Evolutionary conservation across 1,140 invertebrate genomes (phyloP).

Genomic region (Hetaerina americana): DNA sequence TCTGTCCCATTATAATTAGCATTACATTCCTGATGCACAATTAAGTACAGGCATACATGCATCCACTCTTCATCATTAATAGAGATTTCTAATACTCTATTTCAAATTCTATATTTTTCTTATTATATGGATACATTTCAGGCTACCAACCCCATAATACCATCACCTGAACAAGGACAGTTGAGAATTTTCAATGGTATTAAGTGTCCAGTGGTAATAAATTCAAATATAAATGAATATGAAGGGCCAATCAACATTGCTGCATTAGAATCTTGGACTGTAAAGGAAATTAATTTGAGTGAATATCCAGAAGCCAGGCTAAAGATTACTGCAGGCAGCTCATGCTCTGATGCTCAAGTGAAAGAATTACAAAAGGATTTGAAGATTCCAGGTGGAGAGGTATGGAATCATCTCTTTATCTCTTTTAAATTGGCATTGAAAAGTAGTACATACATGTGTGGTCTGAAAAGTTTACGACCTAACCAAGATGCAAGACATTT

Average conservation of each 20-base stretch:
- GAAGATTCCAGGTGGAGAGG: not conserved
- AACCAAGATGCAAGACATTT: no score
- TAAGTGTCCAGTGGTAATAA: slow-evolving; percentile 22
- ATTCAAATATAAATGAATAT: not conserved
- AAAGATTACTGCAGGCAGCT: not conserved
- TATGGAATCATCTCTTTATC: no score
- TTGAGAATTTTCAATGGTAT: slow-evolving; percentile 56
- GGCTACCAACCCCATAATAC: slow-evolving; percentile 50
- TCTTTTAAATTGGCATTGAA: slow-evolving; percentile 2
- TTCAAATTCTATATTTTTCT: no score
- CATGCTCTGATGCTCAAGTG: not conserved
- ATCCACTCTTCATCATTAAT: no score
- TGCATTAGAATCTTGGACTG: not conserved
- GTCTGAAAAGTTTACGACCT: no score
- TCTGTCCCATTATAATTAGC: no score
- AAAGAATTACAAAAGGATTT: not conserved
- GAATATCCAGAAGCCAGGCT: not conserved
- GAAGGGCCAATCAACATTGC: not conserved
- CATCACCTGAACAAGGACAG: slow-evolving; percentile 42
- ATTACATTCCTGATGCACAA: no score
- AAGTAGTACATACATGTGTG: no score
- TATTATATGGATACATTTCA: no score
- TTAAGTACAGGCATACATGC: no score
- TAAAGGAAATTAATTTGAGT: not conserved
- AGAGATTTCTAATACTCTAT: no score